Evolutionary conservation across 2,113 vertebrate genomes (phyloP).

Genomic region (Myotis lucifugus): DNA sequence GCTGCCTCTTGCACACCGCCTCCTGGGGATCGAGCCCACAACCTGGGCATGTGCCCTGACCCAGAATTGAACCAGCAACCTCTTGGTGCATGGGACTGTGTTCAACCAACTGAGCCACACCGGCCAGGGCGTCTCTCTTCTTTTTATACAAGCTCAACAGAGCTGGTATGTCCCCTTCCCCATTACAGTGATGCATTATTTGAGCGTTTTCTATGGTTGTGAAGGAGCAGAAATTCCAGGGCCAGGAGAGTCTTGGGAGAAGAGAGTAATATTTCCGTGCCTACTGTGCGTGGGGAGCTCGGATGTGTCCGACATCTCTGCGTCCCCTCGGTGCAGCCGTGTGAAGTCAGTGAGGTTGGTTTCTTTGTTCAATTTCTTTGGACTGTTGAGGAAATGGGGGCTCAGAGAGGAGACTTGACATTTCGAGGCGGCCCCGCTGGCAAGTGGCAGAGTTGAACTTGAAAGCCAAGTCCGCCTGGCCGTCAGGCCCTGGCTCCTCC

Average conservation of each 20-base stretch:
- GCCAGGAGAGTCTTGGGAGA: background rate
- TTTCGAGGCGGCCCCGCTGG: background rate
- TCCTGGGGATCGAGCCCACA: too few species aligned
- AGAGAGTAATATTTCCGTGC: background rate
- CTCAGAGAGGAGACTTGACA: background rate
- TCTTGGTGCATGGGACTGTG: too few species aligned
- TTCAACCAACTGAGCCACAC: too few species aligned
- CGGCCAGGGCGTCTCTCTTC: too few species aligned
- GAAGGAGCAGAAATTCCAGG: background rate
- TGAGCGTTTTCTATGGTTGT: background rate
- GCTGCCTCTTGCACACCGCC: too few species aligned
- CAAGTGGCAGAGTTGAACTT: background rate
- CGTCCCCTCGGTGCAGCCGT: fast-evolving
- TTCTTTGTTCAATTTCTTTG: background rate
- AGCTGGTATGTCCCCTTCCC: background rate
- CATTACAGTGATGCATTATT: background rate
- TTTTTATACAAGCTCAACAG: too few species aligned
- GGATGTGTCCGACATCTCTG: fast-evolving
- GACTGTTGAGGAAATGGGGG: background rate
- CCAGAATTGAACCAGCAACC: too few species aligned
- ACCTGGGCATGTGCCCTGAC: too few species aligned
- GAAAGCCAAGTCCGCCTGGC: background rate
- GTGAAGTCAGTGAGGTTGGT: background rate
- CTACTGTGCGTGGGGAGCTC: background rate
- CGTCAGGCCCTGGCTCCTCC: background rate